Evolutionary conservation across 2,888 invertebrate genomes (phyloP).

Genomic region (Apotomis capreana): DNA sequence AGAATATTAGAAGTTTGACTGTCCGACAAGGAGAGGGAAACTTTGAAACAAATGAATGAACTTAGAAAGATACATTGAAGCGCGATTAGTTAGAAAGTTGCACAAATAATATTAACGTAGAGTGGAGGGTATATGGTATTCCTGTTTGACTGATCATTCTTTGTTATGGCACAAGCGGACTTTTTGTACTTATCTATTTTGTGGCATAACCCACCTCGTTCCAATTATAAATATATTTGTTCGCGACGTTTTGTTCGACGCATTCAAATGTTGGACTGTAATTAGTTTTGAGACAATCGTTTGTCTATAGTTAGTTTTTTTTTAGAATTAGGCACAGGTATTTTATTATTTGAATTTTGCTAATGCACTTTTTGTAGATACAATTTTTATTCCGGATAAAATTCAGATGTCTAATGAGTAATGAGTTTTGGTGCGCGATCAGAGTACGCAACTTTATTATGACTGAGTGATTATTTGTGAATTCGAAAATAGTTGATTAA

Average conservation of each 20-base stretch:
- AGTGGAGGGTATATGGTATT: background rate
- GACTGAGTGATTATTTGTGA: constrained; percentile 29
- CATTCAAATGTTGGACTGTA: constrained; percentile 60
- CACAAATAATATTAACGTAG: no score
- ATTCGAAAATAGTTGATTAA: constrained; percentile 22
- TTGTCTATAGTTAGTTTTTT: constrained; percentile 49
- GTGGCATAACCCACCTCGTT: constrained; percentile 76
- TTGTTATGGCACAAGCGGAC: background rate
- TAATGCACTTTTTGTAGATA: constrained; percentile 47
- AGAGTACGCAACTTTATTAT: background rate
- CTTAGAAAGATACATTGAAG: no score
- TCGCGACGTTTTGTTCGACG: constrained; percentile 57
- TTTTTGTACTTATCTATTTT: constrained; percentile 32
- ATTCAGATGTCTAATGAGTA: background rate
- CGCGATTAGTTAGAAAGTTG: no score
- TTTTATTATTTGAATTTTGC: constrained; percentile 45
- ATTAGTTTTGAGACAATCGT: constrained; percentile 38
- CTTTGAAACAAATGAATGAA: no score
- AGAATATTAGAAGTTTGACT: no score
- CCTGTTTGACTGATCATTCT: background rate
- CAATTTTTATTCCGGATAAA: constrained; percentile 40
- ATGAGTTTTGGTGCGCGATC: background rate
- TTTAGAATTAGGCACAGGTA: constrained; percentile 48
- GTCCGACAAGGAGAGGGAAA: no score
- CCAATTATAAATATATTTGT: constrained; percentile 67